Base-by-base conservation (phyloP, 2,888 invertebrate species). In the Eupithecia vulgata region DNA sequence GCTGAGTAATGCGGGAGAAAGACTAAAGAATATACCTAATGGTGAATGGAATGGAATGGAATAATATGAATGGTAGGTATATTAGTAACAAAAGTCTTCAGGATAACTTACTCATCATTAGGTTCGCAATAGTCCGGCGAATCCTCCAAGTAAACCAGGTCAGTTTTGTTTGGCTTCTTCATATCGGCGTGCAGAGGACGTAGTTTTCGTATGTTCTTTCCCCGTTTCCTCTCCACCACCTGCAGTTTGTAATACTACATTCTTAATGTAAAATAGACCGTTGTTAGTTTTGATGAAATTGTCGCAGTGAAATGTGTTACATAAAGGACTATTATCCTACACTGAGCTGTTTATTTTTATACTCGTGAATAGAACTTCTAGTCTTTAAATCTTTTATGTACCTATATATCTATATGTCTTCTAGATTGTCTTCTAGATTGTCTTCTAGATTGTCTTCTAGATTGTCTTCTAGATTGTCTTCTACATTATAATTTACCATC, bases 51-150 rank as follows among this genome's bases (percentile, higher is more conserved):
- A 42, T 42, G 5, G 42, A 42, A 42, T 1, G 1, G 13, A 12
- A 42, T 15, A 15, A 15, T 15, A 42, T 15, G 42, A 42, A 42
- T 42, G n/a, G n/a, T n/a, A n/a, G 42, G 15, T 42, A 15, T 42
- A 1, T 15, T 45, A 45, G 6, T 45, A 15, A 17, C 5, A 45
- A 45, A 45, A 45, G 6, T 45, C 5, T 45, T 45, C 15, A 45
- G 6, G 3, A 45, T 45, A 8, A 45, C 96, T 95, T 92, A 98
- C 97, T 97, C 96, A 76, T 97, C 96, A 90, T 98, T 97, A 73
- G 96, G 95, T 89, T 98, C 97, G 88, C 98, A 98, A 88, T 98
- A 98, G 90, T 98, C 98, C 0, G 98, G 98, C 25, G 98, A 98
- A 84, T 98, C 97, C 84, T 98, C 97, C 82, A 98, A 92, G 87